Evolutionary conservation across 2,888 invertebrate species (phyloP).

Genomic region (Oscheius myriophilus): DNA sequence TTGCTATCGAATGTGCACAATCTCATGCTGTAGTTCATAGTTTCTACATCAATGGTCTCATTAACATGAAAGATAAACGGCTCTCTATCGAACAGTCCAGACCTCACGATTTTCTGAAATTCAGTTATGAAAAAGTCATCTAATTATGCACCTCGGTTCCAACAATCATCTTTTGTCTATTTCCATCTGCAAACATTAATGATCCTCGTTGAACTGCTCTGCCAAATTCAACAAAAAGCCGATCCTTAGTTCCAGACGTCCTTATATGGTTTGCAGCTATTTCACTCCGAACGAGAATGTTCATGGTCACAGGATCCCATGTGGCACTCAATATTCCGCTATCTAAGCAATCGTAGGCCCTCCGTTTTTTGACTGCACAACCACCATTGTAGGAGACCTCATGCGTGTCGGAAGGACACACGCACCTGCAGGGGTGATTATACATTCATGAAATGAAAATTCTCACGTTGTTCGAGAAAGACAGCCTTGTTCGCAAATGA

Average conservation of each 20-base stretch:
- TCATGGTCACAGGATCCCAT: constrained; percentile 51
- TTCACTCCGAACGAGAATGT: constrained; percentile 39
- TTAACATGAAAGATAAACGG: constrained; percentile 59
- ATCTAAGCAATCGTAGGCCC: constrained; percentile 40
- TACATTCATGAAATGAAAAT: neutral
- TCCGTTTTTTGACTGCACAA: constrained; percentile 34
- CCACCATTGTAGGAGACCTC: constrained; percentile 37
- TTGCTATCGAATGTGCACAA: constrained; percentile 55
- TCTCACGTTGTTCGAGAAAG: constrained; percentile 45
- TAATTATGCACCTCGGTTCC: constrained; percentile 36
- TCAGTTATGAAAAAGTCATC: neutral
- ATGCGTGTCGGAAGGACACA: constrained; percentile 48
- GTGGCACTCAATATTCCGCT: constrained; percentile 48
- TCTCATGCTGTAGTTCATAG: constrained; percentile 52
- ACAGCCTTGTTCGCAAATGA: constrained; percentile 62
- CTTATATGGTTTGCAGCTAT: constrained; percentile 36
- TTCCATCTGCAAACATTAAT: constrained; percentile 19
- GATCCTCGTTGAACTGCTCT: constrained; percentile 21
- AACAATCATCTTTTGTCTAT: constrained; percentile 42
- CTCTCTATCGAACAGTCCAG: constrained; percentile 44
- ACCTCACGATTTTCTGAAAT: constrained; percentile 46
- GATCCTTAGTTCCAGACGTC: constrained; percentile 36
- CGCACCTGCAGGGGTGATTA: constrained; percentile 42
- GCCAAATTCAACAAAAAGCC: constrained; percentile 51
- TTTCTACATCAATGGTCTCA: constrained; percentile 44